These are phyloP conservation scores for Panonychus citri DNA, from an alignment of 1,140 invertebrate genomes.

Conservation along the genomic window DNA sequence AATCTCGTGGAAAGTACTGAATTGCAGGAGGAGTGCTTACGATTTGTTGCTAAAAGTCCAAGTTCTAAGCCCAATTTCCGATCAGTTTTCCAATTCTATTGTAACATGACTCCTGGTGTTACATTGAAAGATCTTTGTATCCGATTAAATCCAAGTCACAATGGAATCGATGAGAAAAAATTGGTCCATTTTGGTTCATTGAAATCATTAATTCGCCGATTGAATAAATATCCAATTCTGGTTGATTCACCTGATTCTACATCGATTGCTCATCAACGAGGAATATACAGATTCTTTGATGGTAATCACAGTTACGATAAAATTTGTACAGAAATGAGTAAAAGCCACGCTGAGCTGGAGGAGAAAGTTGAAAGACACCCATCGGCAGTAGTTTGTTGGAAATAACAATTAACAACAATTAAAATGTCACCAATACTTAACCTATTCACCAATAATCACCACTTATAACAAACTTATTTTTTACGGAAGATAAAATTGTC, in stretches of 20 bases:
- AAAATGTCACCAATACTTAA: too few species aligned
- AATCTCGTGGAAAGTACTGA: constrained; percentile 31
- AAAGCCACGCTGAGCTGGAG: constrained; percentile 48
- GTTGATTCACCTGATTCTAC: neutral
- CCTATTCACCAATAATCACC: too few species aligned
- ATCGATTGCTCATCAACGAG: constrained; percentile 10
- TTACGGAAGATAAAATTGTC: too few species aligned
- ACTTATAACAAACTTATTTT: too few species aligned
- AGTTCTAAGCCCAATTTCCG: constrained; percentile 33
- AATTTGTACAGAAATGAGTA: constrained; percentile 56
- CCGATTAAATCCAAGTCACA: constrained; percentile 43
- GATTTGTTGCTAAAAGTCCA: constrained; percentile 40
- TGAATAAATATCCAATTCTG: constrained; percentile 37
- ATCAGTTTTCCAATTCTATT: constrained; percentile 55
- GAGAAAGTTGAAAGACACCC: constrained; percentile 62
- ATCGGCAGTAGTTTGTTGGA: constrained; percentile 57
- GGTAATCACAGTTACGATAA: constrained; percentile 58
- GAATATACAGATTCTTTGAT: constrained; percentile 38
- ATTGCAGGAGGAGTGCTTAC: constrained; percentile 47
- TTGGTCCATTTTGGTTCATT: constrained; percentile 74
- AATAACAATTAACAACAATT: constrained; percentile 25
- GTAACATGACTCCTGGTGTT: constrained; percentile 54
- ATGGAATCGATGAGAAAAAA: constrained; percentile 36
- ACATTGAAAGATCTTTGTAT: constrained; percentile 62
- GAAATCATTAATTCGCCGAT: constrained; percentile 46